Conservation (phyloP, 2,113 vertebrate species). For the Geococcyx californianus region DNA sequence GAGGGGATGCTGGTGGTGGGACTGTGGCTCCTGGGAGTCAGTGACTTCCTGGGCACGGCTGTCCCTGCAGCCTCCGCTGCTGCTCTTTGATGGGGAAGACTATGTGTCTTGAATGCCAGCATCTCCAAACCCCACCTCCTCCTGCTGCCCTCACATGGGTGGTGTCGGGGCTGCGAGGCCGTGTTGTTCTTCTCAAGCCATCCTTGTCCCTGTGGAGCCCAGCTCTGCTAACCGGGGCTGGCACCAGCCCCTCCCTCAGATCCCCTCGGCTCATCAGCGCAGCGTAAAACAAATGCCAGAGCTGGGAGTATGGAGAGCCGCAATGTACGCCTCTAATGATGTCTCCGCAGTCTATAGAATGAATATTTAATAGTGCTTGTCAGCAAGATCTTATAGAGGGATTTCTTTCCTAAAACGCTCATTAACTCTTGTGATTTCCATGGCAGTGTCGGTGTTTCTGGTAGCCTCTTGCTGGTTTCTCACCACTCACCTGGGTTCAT, state of each 20-base stretch:
- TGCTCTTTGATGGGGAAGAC: background rate
- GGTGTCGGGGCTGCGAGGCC: no score
- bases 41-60: rapidly evolving
- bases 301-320: constrained; percentile 37
- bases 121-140: background rate
- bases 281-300: constrained; percentile 54
- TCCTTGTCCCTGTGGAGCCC: background rate
- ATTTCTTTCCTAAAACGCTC: constrained; percentile 70
- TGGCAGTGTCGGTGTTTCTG: background rate
- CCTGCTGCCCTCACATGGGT: background rate
- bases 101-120: rapidly evolving
- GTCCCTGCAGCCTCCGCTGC: background rate
- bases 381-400: constrained; percentile 77
- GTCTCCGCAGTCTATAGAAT: constrained; percentile 79
- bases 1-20: background rate
- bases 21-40: background rate
- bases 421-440: constrained; percentile 65
- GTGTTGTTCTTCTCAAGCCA: background rate
- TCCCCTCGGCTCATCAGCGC: constrained; percentile 20
- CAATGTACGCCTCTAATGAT: constrained; percentile 74
- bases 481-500: background rate
- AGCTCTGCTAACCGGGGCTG: background rate
- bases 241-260: background rate
- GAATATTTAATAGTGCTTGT: constrained; percentile 85
- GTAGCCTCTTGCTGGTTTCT: constrained; percentile 11